A percentile compares a stretch with the other conserved stretches of the same genome.
phyloP scores from a whole-genome alignment of 2,888 invertebrate species.

The Halocaridina rubra region DNA sequence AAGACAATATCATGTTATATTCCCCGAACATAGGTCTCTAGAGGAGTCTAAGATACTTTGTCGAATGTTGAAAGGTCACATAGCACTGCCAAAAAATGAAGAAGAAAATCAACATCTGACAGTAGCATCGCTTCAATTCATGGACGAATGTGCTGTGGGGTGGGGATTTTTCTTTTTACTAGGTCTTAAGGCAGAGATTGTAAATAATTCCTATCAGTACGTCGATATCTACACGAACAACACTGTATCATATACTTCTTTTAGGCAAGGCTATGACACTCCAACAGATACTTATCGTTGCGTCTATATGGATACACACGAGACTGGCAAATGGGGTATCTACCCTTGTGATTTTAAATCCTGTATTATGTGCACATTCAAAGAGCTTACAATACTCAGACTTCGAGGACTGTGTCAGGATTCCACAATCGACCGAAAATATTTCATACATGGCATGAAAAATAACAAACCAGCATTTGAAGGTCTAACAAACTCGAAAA shows the following conservation, averaged over 20 bases:
- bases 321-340: conserved; percentile 36
- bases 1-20: conserved; percentile 20
- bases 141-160: conserved; percentile 22
- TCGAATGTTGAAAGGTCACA: conserved; percentile 48
- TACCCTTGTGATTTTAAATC: conserved; percentile 49
- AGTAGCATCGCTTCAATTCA: neutral
- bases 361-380: conserved; percentile 52
- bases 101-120: conserved; percentile 32
- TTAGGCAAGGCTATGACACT: conserved; percentile 33
- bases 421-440: conserved; percentile 43
- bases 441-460: conserved; percentile 23
- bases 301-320: conserved; percentile 32
- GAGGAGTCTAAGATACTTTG: conserved; percentile 43
- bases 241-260: conserved; percentile 41
- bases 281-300: conserved; percentile 21
- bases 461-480: conserved; percentile 52
- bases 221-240: conserved; percentile 16
- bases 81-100: conserved; percentile 43
- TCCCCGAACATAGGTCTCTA: conserved; percentile 38
- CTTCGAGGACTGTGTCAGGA: conserved; percentile 49
- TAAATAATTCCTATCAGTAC: conserved; percentile 21
- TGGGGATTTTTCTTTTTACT: conserved; percentile 52
- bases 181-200: conserved; percentile 6
- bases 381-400: conserved; percentile 11
- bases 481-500: conserved; percentile 48